A percentile compares a stretch with the other conserved stretches of the same genome.
These are phyloP conservation scores for Acrobasis consociella DNA, from an alignment of 2,888 invertebrate genomes.

Conservation along the genomic window DNA sequence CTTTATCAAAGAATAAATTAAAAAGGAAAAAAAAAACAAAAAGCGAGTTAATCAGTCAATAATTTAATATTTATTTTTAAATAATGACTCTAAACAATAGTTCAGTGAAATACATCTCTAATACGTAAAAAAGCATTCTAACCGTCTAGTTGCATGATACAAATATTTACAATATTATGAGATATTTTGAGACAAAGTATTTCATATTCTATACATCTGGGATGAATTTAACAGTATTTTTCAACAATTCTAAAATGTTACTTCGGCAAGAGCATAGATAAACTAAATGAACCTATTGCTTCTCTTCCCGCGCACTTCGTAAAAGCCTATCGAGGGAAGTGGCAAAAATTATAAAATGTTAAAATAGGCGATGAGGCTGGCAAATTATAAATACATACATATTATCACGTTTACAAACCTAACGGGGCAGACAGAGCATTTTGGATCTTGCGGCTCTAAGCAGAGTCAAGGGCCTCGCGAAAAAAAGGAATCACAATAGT, in stretches of 20 bases:
- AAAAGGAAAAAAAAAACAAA: slow-evolving; percentile 39
- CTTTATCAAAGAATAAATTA: too few species aligned
- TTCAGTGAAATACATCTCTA: slow-evolving; percentile 54
- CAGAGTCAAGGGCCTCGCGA: too few species aligned
- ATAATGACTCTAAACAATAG: slow-evolving; percentile 58
- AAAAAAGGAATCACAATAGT: too few species aligned
- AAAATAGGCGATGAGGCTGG: too few species aligned
- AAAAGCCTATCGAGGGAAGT: too few species aligned
- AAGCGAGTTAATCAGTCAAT: slow-evolving; percentile 57
- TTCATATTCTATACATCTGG: slow-evolving; percentile 16
- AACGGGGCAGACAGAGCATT: too few species aligned
- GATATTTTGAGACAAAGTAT: slow-evolving; percentile 27
- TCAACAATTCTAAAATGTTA: slow-evolving; percentile 10
- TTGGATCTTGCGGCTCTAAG: too few species aligned
- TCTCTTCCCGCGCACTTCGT: too few species aligned
- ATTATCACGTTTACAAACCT: too few species aligned
- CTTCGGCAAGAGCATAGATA: neutral
- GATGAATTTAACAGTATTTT: slow-evolving; percentile 6
- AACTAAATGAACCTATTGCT: too few species aligned
- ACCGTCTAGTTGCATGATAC: slow-evolving; percentile 59
- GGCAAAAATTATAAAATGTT: too few species aligned
- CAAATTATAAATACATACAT: neutral
- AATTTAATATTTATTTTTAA: slow-evolving; percentile 64
- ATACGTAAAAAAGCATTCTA: slow-evolving; percentile 62
- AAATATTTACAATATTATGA: slow-evolving; percentile 51